Base-by-base conservation (phyloP, 64 coral and sea anemone species). In the Pocillopora verrucosa region DNA sequence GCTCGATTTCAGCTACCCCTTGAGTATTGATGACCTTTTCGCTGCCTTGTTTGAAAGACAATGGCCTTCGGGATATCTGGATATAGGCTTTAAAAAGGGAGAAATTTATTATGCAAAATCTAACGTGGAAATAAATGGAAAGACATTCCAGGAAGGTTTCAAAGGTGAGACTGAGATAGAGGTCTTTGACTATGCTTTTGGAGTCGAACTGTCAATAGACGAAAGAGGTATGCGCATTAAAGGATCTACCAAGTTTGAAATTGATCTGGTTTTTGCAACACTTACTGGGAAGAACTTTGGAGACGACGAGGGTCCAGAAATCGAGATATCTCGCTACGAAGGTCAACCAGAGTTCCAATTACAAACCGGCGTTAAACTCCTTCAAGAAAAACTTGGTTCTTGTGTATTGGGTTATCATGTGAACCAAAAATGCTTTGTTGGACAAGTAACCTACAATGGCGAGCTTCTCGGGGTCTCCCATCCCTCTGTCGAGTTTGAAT, bases 11-110 rank as follows among this genome's bases (percentile, higher is more conserved):
- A 61, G 36, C 57, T 14, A 82, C 5, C 79, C 79, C 16, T 57
- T 82, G 12, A 82, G 79, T 61, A 60, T 82, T 58, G 79, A 82
- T 20, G 79, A 82, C 61, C 12, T 82, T 14, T 82, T 82, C 16
- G 14, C 25, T 20, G 61, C 79, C 60, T 82, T 82, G 79, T 61
- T 82, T 19, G 25, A 61, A 30, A 13, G 61, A 7, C 3, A 82
- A 14, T 82, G 79, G 79, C 79, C 79, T 15, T 17, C 36, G 20
- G 79, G 79, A 82, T 82, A 82, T 82, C 79, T 82, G 79, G 79
- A 82, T 25, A 58, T 82, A 57, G 60, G 56, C 15, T 82, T 82
- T 58, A 82, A 61, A 36, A 35, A 58, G 26, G 79, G 79, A 22
- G 57, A 61, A 59, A 61, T 82, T n/a, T 82, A 82, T 65, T 82